phyloP scores from a whole-genome alignment of 2,797 vertebrate genomes.

The Netta rufina region DNA sequence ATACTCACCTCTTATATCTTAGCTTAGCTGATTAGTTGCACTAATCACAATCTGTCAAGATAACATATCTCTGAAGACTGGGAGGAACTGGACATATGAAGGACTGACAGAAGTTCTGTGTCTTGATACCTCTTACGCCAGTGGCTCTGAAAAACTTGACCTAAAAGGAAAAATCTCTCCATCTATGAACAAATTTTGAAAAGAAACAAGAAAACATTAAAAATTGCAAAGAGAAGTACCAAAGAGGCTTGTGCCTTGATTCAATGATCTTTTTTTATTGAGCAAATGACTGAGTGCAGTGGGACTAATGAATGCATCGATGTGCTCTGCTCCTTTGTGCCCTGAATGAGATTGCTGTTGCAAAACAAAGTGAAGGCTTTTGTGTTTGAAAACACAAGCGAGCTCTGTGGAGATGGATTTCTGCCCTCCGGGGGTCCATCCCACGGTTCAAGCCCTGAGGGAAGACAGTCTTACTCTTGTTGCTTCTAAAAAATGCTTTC shows the following conservation, averaged over 20 bases:
- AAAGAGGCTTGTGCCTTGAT: neutral
- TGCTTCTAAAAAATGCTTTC: neutral
- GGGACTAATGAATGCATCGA: neutral
- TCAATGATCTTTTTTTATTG: neutral
- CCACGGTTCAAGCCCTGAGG: accelerated
- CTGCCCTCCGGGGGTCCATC: neutral
- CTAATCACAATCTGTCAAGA: neutral
- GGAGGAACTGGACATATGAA: neutral
- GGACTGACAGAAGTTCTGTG: neutral
- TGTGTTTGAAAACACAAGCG: neutral
- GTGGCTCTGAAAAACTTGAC: neutral
- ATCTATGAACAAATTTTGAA: neutral
- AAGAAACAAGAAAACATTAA: neutral
- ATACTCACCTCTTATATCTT: neutral
- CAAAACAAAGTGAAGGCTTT: neutral
- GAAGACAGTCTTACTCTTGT: neutral
- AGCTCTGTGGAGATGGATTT: neutral
- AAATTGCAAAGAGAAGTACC: neutral
- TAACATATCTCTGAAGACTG: neutral
- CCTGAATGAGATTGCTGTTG: neutral
- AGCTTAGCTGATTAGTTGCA: neutral
- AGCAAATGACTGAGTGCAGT: neutral
- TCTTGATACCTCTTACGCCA: neutral
- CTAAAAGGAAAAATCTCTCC: neutral
- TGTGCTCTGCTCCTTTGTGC: neutral